Conservation (phyloP, 2,113 vertebrate genomes). For the Pandion haliaetus region DNA sequence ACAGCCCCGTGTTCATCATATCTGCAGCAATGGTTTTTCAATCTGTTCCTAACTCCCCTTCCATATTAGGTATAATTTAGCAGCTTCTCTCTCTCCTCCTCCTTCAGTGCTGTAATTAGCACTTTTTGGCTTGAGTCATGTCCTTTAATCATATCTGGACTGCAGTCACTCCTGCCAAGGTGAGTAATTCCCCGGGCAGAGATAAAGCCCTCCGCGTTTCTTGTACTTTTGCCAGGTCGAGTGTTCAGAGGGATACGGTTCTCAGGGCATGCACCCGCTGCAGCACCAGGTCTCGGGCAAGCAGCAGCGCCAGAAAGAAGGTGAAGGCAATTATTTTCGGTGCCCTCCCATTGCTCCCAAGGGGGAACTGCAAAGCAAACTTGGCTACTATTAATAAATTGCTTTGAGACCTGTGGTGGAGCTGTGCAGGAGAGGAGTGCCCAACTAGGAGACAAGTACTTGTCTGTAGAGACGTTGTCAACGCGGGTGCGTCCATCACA, state of each 20-base stretch:
- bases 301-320: background rate
- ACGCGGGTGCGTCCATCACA: fast-evolving
- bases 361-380: background rate
- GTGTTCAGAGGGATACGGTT: background rate
- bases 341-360: background rate
- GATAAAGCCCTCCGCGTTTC: background rate
- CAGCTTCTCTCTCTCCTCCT: background rate
- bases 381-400: background rate
- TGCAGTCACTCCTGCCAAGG: background rate
- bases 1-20: background rate
- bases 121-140: background rate
- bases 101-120: background rate
- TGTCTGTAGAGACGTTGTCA: background rate
- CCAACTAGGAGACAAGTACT: fast-evolving
- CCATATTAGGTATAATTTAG: background rate
- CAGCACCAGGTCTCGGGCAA: fast-evolving
- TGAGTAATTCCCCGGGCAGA: background rate
- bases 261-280: background rate
- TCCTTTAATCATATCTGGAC: background rate
- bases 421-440: background rate
- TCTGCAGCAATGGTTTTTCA: background rate
- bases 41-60: background rate
- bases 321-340: background rate
- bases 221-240: background rate
- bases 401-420: fast-evolving